Percentiles rank a stretch among this genome's conserved stretches.
These are phyloP conservation scores for Eupleurogrammus muticus DNA, from an alignment of 2,797 vertebrate genomes.

Conservation along the genomic window DNA sequence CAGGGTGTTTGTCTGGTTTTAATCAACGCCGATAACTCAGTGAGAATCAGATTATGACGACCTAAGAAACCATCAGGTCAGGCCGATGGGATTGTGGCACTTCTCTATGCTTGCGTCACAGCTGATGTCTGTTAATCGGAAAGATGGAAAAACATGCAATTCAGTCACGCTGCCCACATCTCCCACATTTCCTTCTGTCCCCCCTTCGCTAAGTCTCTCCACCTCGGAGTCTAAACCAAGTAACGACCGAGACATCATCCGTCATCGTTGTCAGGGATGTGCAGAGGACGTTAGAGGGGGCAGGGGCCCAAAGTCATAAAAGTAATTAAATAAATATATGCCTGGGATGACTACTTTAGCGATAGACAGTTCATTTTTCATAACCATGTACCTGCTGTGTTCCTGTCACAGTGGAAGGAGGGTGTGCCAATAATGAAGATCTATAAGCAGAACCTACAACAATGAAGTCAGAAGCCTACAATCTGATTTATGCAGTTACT, in stretches of 20 bases:
- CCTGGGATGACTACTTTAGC: too few species aligned
- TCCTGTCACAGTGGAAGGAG: too few species aligned
- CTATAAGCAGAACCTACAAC: too few species aligned
- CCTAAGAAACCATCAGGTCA: conserved; percentile 8
- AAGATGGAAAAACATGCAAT: conserved; percentile 23
- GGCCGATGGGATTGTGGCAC: conserved; percentile 10
- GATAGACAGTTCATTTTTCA: too few species aligned
- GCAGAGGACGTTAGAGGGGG: too few species aligned
- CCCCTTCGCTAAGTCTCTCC: conserved; percentile 18
- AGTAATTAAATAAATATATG: too few species aligned
- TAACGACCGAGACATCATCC: conserved; percentile 45
- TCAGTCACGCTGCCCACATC: conserved; percentile 49
- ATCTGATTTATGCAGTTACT: too few species aligned
- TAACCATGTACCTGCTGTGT: too few species aligned
- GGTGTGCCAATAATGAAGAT: too few species aligned
- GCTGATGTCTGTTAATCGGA: conserved; percentile 27
- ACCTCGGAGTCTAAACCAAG: conserved; percentile 38
- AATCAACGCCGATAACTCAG: conserved; percentile 18
- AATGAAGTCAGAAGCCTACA: too few species aligned
- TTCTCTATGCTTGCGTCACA: conserved; percentile 21
- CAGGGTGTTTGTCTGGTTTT: not conserved
- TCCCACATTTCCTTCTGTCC: conserved; percentile 35
- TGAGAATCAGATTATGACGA: conserved; percentile 27
- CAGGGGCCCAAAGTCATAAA: too few species aligned
- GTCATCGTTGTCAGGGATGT: conserved; percentile 25